A percentile compares a stretch with the other conserved stretches of the same genome.
Conservation (phyloP, 2,888 invertebrate genomes). For the Heliconius sara region DNA sequence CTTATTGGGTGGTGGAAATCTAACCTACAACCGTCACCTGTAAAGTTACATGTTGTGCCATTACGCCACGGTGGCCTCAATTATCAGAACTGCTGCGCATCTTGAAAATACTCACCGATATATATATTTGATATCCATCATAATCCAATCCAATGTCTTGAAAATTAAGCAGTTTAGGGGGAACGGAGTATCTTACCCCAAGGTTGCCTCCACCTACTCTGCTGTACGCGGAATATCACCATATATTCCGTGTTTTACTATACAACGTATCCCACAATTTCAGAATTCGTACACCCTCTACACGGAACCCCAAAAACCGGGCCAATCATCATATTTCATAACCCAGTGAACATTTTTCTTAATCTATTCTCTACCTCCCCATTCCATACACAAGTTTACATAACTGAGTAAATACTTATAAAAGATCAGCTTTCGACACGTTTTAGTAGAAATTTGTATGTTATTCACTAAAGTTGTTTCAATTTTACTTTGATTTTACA, state of each 20-base stretch:
- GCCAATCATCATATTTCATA: slow-evolving; percentile 65
- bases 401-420: slow-evolving; percentile 26
- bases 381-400: slow-evolving; percentile 9
- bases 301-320: slow-evolving; percentile 57
- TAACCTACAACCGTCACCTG: too few species aligned
- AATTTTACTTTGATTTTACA: not conserved
- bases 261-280: not conserved
- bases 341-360: slow-evolving; percentile 72
- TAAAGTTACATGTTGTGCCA: too few species aligned
- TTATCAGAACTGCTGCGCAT: not conserved
- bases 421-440: not conserved
- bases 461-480: not conserved
- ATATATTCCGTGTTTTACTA: too few species aligned
- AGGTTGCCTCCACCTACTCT: not conserved
- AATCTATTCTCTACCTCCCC: slow-evolving; percentile 60
- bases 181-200: not conserved
- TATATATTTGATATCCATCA: not conserved
- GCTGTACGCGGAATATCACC: not conserved
- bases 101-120: not conserved
- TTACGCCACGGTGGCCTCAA: too few species aligned
- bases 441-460: too few species aligned
- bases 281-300: slow-evolving; percentile 53
- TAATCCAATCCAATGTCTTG: not conserved
- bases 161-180: not conserved
- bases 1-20: too few species aligned